Conservation (phyloP, 2,797 vertebrate species). For the Sebastes steindachneri region DNA sequence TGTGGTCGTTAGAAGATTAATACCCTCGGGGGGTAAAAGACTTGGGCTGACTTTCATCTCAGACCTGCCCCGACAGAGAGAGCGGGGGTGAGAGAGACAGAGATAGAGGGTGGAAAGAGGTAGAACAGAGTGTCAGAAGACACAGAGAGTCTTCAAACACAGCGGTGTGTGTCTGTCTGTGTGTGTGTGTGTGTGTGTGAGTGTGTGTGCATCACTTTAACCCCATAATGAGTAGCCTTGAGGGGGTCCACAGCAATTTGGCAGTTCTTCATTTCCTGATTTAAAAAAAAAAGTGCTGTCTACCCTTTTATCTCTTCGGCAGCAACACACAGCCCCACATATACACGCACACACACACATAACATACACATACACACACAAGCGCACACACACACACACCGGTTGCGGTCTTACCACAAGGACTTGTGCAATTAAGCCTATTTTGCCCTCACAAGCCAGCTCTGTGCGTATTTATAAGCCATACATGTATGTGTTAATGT, state of each 20-base stretch:
- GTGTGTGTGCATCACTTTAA: slow-evolving; percentile 86
- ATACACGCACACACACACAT: slow-evolving; percentile 75
- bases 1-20: slow-evolving; percentile 89
- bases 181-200: slow-evolving; percentile 76
- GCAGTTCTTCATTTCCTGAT: slow-evolving; percentile 90
- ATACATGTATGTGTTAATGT: slow-evolving; percentile 23
- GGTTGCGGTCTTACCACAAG: slow-evolving; percentile 86
- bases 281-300: slow-evolving; percentile 52
- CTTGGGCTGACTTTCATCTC: slow-evolving; percentile 90
- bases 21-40: slow-evolving; percentile 87
- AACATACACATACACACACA: slow-evolving; percentile 74
- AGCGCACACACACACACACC: slow-evolving; percentile 81
- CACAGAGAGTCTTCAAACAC: slow-evolving; percentile 88
- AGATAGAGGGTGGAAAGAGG: slow-evolving; percentile 82
- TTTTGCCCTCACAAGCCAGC: slow-evolving; percentile 84
- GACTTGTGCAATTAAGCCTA: slow-evolving; percentile 87
- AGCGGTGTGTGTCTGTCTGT: slow-evolving; percentile 58
- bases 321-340: slow-evolving; percentile 64
- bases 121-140: slow-evolving; percentile 86
- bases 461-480: slow-evolving; percentile 65
- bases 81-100: slow-evolving; percentile 84
- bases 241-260: slow-evolving; percentile 88
- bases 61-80: slow-evolving; percentile 92
- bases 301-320: slow-evolving; percentile 71
- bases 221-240: slow-evolving; percentile 91